Conservation (phyloP, 2,797 vertebrate genomes). For the Epinephelus awoara region DNA sequence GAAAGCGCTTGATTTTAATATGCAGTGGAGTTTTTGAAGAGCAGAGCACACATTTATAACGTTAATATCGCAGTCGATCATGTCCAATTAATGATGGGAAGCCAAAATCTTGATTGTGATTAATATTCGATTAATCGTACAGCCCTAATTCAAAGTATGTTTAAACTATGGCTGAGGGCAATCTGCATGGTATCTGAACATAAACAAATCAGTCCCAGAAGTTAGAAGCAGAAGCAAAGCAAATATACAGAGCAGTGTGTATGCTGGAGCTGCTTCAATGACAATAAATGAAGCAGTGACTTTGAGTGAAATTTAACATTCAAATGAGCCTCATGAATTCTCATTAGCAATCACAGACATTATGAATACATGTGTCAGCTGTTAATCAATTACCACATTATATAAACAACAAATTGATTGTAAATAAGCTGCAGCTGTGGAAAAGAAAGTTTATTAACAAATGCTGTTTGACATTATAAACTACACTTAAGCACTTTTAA, state of each 20-base stretch:
- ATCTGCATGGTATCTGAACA: neutral
- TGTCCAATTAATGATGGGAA: too few species aligned
- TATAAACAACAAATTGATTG: conserved; percentile 2
- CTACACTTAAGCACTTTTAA: neutral
- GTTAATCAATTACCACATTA: conserved; percentile 1
- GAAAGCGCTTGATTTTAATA: too few species aligned
- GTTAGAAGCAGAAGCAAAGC: neutral
- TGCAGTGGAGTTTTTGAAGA: too few species aligned
- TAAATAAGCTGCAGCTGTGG: neutral
- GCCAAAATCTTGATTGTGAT: too few species aligned
- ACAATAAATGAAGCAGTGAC: neutral
- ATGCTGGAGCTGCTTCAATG: conserved; percentile 9
- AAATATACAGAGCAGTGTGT: neutral
- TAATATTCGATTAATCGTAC: too few species aligned
- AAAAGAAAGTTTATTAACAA: neutral
- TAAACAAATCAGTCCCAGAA: neutral
- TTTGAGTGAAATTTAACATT: conserved; percentile 22
- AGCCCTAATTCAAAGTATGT: neutral
- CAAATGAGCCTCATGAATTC: conserved; percentile 20
- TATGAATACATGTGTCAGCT: conserved; percentile 4
- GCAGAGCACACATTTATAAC: too few species aligned
- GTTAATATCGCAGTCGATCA: too few species aligned
- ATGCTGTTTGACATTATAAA: neutral
- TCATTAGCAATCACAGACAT: conserved; percentile 21
- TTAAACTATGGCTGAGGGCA: neutral